These are phyloP conservation scores for Eubucco bourcierii DNA, from an alignment of 2,113 vertebrate genomes.

Conservation along the genomic window DNA sequence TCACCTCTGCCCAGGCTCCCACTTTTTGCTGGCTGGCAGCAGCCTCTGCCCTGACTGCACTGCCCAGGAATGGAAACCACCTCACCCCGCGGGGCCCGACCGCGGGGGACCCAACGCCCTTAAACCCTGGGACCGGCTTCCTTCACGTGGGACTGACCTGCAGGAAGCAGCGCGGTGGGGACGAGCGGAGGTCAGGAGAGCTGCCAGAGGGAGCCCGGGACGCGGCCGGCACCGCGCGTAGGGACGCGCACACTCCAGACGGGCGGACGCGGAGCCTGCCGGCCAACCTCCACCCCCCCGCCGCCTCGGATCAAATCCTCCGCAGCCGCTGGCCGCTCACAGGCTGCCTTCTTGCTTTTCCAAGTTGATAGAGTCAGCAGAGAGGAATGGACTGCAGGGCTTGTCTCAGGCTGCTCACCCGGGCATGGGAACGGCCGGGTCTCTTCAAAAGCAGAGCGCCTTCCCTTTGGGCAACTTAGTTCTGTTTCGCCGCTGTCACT, in stretches of 20 bases:
- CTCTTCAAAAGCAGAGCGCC: not conserved
- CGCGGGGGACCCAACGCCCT: not conserved
- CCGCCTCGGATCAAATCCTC: not conserved
- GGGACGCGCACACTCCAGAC: not conserved
- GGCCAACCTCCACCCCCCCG: not conserved
- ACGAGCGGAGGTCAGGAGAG: constrained; percentile 41
- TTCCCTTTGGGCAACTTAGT: not conserved
- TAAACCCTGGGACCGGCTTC: not conserved
- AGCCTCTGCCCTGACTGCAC: constrained; percentile 72
- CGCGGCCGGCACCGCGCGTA: not conserved
- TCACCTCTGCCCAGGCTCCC: constrained; percentile 39
- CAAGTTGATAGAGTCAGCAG: not conserved
- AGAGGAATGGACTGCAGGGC: not conserved
- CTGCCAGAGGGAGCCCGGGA: constrained; percentile 73
- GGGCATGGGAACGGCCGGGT: not conserved
- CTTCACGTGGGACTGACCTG: not conserved
- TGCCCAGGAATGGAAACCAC: constrained; percentile 66
- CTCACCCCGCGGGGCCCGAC: not conserved
- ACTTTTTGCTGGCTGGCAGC: constrained; percentile 43
- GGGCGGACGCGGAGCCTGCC: not conserved
- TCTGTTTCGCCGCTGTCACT: not conserved
- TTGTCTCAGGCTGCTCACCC: not conserved
- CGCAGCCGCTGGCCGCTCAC: not conserved
- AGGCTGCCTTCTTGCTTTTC: not conserved
- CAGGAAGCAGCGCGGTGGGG: constrained; percentile 74